phyloP scores from a whole-genome alignment of 2,888 invertebrate genomes.

The Dynastes tityus region DNA sequence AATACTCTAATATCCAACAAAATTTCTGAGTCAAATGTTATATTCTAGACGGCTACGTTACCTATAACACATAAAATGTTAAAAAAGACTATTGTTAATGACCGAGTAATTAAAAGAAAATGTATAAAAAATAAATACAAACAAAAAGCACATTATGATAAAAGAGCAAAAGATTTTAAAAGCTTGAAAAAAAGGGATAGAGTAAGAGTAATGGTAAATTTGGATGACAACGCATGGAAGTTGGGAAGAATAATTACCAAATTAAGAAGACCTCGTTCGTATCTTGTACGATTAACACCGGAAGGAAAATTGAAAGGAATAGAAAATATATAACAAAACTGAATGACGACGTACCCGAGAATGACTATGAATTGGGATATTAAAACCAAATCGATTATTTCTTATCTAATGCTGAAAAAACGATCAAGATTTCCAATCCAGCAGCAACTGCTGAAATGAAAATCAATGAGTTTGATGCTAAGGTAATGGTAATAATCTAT shows the following conservation, averaged over 20 bases:
- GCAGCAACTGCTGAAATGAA: neutral
- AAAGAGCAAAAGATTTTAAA: neutral
- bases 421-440: neutral
- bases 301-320: conserved; percentile 1
- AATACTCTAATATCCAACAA: neutral
- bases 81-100: neutral
- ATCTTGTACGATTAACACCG: neutral
- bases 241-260: neutral
- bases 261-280: neutral
- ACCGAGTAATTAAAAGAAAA: neutral
- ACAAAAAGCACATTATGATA: neutral
- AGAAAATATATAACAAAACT: neutral
- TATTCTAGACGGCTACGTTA: neutral
- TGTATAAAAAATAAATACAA: neutral
- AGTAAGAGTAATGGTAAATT: neutral
- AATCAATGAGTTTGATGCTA: neutral
- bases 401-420: too few species aligned
- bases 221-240: neutral
- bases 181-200: neutral
- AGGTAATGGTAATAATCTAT: neutral
- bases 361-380: too few species aligned
- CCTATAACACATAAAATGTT: neutral
- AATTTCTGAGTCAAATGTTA: neutral
- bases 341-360: neutral
- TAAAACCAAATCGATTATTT: too few species aligned